A percentile compares a stretch with the other conserved stretches of the same genome.
These are phyloP conservation scores for Sarcophaga carnaria DNA, from an alignment of 2,888 invertebrate species.

Conservation along the genomic window DNA sequence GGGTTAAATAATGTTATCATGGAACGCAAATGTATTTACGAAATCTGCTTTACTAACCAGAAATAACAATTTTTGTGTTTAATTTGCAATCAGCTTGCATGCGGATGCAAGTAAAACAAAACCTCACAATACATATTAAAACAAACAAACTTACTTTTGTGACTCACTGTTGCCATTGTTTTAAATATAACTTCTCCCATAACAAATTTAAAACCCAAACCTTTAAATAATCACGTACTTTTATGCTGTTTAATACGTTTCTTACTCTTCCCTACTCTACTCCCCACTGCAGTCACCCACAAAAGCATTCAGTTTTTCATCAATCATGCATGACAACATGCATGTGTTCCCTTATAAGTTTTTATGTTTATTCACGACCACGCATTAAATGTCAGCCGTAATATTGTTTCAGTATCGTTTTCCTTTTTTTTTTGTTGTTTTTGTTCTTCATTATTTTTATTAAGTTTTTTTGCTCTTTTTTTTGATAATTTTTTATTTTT, in stretches of 20 bases:
- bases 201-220: constrained; percentile 1
- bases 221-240: constrained; percentile 6
- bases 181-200: background rate
- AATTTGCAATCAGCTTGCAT: too few species aligned
- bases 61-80: too few species aligned
- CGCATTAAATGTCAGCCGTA: constrained; percentile 61
- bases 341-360: constrained; percentile 50
- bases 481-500: background rate
- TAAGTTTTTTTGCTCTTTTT: constrained; percentile 12
- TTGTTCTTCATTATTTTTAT: constrained; percentile 12
- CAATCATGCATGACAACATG: constrained; percentile 68
- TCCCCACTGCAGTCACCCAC: constrained; percentile 5
- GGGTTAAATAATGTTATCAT: too few species aligned
- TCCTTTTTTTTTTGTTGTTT: background rate
- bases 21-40: too few species aligned
- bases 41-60: too few species aligned
- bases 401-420: background rate
- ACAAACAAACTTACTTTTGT: too few species aligned
- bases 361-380: constrained; percentile 61
- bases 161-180: background rate
- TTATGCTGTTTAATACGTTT: background rate
- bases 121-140: too few species aligned
- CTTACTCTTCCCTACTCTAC: background rate
- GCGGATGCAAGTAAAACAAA: too few species aligned
- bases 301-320: constrained; percentile 57